These are phyloP conservation scores for Ichneumoninae sp. DNA, from an alignment of 2,888 invertebrate genomes.

Conservation along the genomic window DNA sequence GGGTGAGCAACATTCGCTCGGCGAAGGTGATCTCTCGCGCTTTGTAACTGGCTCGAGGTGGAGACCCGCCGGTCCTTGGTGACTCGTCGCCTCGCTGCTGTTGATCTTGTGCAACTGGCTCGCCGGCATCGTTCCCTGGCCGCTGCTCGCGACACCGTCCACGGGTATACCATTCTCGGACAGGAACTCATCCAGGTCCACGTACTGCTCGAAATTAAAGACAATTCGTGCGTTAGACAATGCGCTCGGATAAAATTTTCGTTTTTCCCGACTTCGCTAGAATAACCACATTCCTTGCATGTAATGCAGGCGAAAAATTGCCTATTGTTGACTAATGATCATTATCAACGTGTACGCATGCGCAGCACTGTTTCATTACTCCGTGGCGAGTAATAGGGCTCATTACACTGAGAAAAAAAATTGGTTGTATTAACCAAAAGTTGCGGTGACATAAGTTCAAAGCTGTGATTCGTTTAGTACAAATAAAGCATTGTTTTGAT, in stretches of 20 bases:
- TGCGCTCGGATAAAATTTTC: background rate
- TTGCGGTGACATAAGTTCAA: too few relatives aligned
- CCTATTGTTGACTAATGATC: too few relatives aligned
- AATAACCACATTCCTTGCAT: too few relatives aligned
- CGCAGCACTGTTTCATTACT: too few relatives aligned
- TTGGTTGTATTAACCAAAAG: too few relatives aligned
- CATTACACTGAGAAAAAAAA: too few relatives aligned
- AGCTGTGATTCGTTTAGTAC: too few relatives aligned
- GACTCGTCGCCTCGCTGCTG: conserved; percentile 81
- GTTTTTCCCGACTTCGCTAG: too few relatives aligned
- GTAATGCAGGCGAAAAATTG: too few relatives aligned
- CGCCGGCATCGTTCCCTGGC: conserved; percentile 82
- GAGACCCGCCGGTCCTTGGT: conserved; percentile 88
- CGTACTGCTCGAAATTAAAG: conserved; percentile 88
- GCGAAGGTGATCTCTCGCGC: conserved; percentile 94
- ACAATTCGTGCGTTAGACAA: background rate
- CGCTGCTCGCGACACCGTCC: conserved; percentile 88
- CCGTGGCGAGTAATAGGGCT: too few relatives aligned
- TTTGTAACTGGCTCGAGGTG: conserved; percentile 91
- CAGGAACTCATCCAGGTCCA: conserved; percentile 98
- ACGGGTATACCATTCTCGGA: conserved; percentile 97
- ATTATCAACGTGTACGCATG: too few relatives aligned
- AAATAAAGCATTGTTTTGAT: too few relatives aligned
- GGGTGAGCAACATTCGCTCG: conserved; percentile 95
- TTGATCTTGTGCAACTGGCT: conserved; percentile 83